A percentile compares a stretch with the other conserved stretches of the same genome.
phyloP scores from a whole-genome alignment of 2,888 invertebrate genomes.

The Magallana nippona region DNA sequence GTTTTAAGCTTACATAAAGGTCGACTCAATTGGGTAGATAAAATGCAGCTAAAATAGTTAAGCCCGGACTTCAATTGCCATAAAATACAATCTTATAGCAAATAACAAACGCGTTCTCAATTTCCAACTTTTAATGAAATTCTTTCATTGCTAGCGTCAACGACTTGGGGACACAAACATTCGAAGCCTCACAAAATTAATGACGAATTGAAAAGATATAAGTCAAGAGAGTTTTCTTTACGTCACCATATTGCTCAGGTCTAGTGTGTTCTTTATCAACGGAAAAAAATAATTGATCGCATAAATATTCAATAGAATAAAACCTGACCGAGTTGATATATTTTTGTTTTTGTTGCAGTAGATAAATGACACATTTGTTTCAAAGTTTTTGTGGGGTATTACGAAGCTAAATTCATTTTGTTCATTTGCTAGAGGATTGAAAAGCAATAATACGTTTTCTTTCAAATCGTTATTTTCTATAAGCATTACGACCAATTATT shows the following conservation, averaged over 20 bases:
- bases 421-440: too few species aligned
- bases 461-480: too few species aligned
- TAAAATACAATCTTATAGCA: constrained; percentile 10
- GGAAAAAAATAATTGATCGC: too few species aligned
- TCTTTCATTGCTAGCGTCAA: constrained; percentile 33
- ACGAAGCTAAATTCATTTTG: too few species aligned
- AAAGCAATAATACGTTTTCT: too few species aligned
- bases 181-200: neutral
- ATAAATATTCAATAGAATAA: too few species aligned
- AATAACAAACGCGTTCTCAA: neutral
- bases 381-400: neutral
- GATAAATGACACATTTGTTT: neutral
- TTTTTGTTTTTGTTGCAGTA: neutral
- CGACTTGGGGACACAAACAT: neutral
- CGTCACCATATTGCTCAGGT: neutral
- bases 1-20: neutral
- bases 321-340: neutral
- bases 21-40: neutral
- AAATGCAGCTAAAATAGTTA: neutral
- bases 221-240: neutral
- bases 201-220: neutral
- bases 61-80: neutral
- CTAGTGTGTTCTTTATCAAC: neutral
- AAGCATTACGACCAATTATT: too few species aligned
- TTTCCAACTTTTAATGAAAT: constrained; percentile 27